Conservation (phyloP, 2,113 vertebrate genomes). For the Rhynchomys soricoides region DNA sequence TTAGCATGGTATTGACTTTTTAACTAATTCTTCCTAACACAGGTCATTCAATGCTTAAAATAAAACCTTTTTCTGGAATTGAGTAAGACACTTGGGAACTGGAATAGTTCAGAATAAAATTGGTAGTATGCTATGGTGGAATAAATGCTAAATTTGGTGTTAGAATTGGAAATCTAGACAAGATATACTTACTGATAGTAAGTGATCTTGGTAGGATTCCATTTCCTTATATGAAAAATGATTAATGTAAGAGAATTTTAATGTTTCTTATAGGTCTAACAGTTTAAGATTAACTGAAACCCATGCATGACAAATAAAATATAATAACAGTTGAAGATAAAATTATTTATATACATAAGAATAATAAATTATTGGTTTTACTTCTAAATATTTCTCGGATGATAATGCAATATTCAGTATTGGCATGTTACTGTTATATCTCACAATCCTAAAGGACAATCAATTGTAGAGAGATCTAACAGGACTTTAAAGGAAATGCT, state of each 20-base stretch:
- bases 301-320: neutral
- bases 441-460: too few relatives aligned
- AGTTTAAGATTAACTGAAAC: slow-evolving; percentile 29
- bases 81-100: neutral
- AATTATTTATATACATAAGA: neutral
- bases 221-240: slow-evolving; percentile 42
- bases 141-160: neutral
- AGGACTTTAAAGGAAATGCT: too few relatives aligned
- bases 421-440: neutral
- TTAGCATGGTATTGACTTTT: neutral
- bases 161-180: neutral
- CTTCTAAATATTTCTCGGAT: slow-evolving; percentile 5
- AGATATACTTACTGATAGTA: neutral
- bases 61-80: neutral
- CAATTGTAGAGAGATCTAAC: too few relatives aligned
- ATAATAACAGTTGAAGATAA: neutral
- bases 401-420: neutral
- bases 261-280: neutral
- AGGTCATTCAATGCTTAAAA: neutral
- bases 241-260: neutral
- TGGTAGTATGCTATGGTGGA: neutral
- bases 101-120: neutral
- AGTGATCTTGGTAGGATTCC: neutral
- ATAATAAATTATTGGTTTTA: neutral
- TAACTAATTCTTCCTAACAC: neutral